Base-by-base conservation (phyloP, 1,140 invertebrate species). In the Eriosoma lanigerum region DNA sequence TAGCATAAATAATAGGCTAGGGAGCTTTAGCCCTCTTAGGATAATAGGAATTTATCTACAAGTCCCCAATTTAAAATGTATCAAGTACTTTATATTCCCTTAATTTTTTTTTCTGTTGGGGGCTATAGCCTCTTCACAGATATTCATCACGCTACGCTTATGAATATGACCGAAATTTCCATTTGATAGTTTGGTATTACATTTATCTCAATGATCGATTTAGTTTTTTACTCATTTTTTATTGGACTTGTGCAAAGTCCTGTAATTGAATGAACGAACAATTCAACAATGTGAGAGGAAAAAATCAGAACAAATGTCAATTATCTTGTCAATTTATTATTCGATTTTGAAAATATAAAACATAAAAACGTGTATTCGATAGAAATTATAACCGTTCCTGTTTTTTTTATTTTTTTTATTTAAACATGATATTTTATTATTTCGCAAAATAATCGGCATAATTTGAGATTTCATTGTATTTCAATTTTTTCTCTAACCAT, bases 281-380 rank as follows among this genome's bases (percentile, higher is more conserved):
- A 60, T 44, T 3, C 50, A 44, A 29, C 29, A 56, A 60, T 44
- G 32, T n/a, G 15, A 58, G 46, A 75, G 50, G 12, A 19, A 24
- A 44, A 78, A 54, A 58, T 38, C 15, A 52, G 13, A 46, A 78
- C n/a, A 44, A 38, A 44, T 60, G 29, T 58, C 54, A 60, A 24
- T 60, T 60, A 56, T 44, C 54, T 44, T 56, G 29, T 38, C 13
- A 24, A 15, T 3, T 24, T 38, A 4, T 19, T 75, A 21, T 52
- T 29, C 32, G 8, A 70, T 17, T 38, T 54, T 19, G 9, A 32
- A n/a, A 38, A 29, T 75, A 75, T 32, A 32, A 75, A 75, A 32
- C 4, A 29, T 32, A 32, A 62, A 38, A n/a, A 2, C 26, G n/a
- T 29, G 4, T 56, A n/a, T 24, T 6, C 19, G 38, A 3, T 29